Evolutionary conservation across 2,888 invertebrate species (phyloP).

Genomic region (Lasioglossum oenotherae): DNA sequence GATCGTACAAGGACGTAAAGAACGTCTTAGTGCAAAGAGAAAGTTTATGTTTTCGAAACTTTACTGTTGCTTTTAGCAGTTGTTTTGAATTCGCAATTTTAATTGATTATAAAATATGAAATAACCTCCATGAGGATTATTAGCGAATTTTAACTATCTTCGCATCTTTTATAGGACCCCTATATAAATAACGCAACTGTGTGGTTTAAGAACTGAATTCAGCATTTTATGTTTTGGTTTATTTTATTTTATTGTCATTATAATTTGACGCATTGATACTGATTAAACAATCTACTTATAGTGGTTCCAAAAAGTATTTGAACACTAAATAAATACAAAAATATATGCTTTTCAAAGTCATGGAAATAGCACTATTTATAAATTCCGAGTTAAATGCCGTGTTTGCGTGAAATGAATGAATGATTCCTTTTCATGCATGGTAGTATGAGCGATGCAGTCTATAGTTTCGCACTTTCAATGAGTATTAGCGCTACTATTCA

Average conservation of each 20-base stretch:
- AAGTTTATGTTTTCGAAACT: neutral
- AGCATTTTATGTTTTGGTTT: neutral
- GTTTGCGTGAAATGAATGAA: neutral
- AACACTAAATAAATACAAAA: neutral
- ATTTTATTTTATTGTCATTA: neutral
- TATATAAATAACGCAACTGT: neutral
- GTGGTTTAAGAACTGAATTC: neutral
- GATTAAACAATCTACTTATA: neutral
- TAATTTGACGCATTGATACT: neutral
- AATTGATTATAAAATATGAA: neutral
- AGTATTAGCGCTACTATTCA: neutral
- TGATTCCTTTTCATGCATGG: neutral
- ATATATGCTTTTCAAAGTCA: neutral
- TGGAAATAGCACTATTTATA: neutral
- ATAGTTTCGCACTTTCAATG: neutral
- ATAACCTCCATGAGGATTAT: neutral
- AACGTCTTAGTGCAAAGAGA: neutral
- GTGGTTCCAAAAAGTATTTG: neutral
- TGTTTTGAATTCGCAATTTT: neutral
- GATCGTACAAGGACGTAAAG: neutral
- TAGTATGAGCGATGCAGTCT: no score
- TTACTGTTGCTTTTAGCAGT: neutral
- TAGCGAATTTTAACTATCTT: neutral
- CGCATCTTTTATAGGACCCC: neutral
- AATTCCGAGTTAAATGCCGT: no score